Evolutionary conservation across 2,113 vertebrate species (phyloP), one percentile per base, ranked within the genome.

Genomic region (Scolopax mira): DNA sequence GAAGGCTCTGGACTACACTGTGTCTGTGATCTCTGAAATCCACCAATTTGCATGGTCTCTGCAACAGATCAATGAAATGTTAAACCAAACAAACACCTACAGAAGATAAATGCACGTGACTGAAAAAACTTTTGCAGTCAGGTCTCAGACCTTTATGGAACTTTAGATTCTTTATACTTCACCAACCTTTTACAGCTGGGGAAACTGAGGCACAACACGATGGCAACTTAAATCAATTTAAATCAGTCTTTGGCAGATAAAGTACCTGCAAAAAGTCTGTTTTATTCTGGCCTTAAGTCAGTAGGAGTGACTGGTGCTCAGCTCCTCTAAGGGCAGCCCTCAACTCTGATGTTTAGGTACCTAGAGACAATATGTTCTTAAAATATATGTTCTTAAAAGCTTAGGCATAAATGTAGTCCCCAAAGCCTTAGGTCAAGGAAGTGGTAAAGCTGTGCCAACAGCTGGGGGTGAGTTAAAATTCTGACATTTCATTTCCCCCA

Each of bases 141-240:
- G 12, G 23, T 70, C 66, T 72, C 55, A 79, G 39, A 35, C 27
- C 57, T 18, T 49, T 46, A 18, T 35, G 55, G 37, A 86, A 24
- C 22, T 73, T 75, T 11, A 11, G 28, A 7, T 41, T 80, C 55
- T 51, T 83, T 73, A 11, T 41, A 8, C 4, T 3, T 77, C n/a
- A n/a, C 70, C 14, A 14, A 67, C 37, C 27, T 67, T 66, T 67
- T 39, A 49, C 19, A 78, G 31, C 48, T 85, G 60, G 51, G 28
- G 64, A 95, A 70, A 57, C 41, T 28, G 64, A 88, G 84, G 67
- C 41, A 78, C 42, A 18, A 30, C 21, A 15, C 11, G 11, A 48
- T 0, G 0, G 58, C 52, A 52, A 3, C 13, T 41, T 27, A 33
- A 7, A 42, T 22, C 64, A 48, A 48, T 22, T 48, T 48, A 48